Conservation (phyloP, 2,797 vertebrate genomes). For the Coilia nasus region DNA sequence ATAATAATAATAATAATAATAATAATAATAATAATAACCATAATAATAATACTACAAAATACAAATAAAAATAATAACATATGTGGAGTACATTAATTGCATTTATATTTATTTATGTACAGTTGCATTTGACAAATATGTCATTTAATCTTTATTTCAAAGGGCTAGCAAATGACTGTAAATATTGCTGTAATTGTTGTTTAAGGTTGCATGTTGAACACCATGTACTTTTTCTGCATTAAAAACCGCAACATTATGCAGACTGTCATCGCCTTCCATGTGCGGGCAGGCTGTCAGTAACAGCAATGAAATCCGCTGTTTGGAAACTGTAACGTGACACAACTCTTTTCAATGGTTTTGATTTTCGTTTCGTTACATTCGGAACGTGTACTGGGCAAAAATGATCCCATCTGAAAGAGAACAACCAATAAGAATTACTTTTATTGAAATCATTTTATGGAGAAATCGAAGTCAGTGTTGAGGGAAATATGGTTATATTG, state of each 20-base stretch:
- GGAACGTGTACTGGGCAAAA: background rate
- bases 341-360: background rate
- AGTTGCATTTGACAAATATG: too few species aligned
- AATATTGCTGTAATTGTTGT: too few species aligned
- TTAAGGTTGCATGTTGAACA: too few species aligned
- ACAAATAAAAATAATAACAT: background rate
- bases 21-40: background rate
- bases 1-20: too few species aligned
- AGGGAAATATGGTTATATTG: background rate
- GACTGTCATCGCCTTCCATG: background rate
- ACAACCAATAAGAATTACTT: background rate
- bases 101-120: too few species aligned
- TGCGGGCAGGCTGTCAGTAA: background rate
- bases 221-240: too few species aligned
- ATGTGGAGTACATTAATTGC: too few species aligned
- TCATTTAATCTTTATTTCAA: too few species aligned
- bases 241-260: too few species aligned
- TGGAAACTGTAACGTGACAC: background rate
- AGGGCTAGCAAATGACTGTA: too few species aligned
- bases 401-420: background rate
- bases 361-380: background rate
- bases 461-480: background rate
- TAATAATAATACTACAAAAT: background rate
- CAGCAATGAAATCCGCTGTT: background rate
- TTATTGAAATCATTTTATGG: slow-evolving; percentile 9